Base-by-base conservation (phyloP, 2,797 vertebrate species). In the Anomalospiza imberbis region DNA sequence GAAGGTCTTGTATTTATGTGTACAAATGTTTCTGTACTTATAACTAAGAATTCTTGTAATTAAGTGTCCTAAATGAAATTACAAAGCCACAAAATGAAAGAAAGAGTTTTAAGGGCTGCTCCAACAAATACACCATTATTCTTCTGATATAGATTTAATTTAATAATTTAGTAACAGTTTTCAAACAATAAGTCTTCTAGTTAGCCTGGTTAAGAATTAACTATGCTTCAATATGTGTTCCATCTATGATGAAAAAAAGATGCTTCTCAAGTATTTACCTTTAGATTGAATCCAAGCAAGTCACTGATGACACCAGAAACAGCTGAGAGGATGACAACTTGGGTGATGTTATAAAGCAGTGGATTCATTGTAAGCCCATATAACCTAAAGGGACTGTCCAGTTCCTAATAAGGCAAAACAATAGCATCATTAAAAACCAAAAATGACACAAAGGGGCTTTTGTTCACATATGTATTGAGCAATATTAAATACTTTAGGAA, bases 341-440 rank as follows among this genome's bases (percentile, higher is more conserved):
- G 99, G 57, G 99, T 99, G 97, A 99, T 99, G 96, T 99, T 99
- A 97, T 99, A 99, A 86, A 99, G 99, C 92, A 99, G 98, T 57
- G 99, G 99, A 95, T 99, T 99, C 99, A 99, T 99, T 12, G 99
- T 99, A 94, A 99, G 97, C 50, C 99, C 99, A 32, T 99, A 99
- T 83, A 99, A 96, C 88, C 99, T 98, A 97, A 99, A 99, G 6
- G 99, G 99, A 95, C 98, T 98, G 83, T 99, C 99, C 97, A 99
- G 85, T 92, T 99, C 99, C 99, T 99, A 97, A 42, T 3, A 92
- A 77, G 38, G 65, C 67, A 65, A 95, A 95, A 60, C 10, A 88
- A 38, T 10, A 20, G 17, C 9, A 65, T 19, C 3, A 6, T 68
- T 75, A 78, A 68, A 80, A 71, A 66, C 1, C 12, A 93, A 32